Conservation (phyloP, 2,797 vertebrate genomes). For the Glyptemys insculpta region DNA sequence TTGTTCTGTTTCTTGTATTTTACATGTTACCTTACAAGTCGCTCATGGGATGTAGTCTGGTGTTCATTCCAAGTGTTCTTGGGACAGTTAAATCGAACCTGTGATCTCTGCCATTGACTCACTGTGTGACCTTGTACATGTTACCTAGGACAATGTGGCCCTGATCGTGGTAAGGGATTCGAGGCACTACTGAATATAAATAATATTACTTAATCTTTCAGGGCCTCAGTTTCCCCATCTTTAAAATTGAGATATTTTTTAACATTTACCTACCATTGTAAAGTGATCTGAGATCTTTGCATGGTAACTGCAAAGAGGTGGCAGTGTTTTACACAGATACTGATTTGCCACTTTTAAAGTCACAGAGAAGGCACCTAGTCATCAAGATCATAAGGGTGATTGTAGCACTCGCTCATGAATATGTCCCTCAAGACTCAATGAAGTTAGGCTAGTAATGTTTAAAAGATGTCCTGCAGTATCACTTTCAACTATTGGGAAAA, state of each 20-base stretch:
- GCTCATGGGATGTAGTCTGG: background rate
- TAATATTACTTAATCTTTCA: background rate
- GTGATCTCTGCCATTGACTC: background rate
- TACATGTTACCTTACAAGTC: background rate
- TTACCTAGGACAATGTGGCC: rapidly evolving
- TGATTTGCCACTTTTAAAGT: background rate
- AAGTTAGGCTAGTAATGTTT: slow-evolving; percentile 24
- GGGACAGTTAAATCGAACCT: background rate
- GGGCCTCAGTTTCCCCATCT: background rate
- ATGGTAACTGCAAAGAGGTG: background rate
- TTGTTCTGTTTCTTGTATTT: background rate
- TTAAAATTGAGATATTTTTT: background rate
- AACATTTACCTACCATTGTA: background rate
- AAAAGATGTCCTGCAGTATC: background rate
- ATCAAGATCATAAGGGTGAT: background rate
- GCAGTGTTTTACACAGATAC: background rate
- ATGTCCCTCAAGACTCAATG: background rate
- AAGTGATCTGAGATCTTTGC: background rate
- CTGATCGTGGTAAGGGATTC: too few relatives aligned
- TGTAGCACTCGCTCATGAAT: background rate
- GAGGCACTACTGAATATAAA: too few relatives aligned
- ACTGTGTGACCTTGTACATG: background rate
- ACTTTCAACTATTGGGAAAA: background rate
- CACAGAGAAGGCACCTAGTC: background rate
- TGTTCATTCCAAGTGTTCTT: background rate